phyloP scores from a whole-genome alignment of 2,888 invertebrate species.

The Thalpophila matura region DNA sequence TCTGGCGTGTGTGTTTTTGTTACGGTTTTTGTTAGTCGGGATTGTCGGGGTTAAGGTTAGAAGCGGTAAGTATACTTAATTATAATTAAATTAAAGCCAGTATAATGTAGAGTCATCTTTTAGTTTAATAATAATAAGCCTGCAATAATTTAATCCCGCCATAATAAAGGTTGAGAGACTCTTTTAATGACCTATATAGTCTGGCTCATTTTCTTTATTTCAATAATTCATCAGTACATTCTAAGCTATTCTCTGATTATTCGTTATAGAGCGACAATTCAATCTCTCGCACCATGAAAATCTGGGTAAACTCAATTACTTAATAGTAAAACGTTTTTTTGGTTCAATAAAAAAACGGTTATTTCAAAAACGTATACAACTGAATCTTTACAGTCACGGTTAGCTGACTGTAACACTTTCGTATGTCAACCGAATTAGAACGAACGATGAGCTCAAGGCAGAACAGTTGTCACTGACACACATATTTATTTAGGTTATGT shows the following conservation, averaged over 20 bases:
- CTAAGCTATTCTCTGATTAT: no score
- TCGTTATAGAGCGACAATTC: no score
- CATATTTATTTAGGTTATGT: slow-evolving; percentile 58
- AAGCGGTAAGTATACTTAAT: slow-evolving; percentile 6
- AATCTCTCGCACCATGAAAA: no score
- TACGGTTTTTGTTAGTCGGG: slow-evolving; percentile 18
- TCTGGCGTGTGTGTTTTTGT: slow-evolving; percentile 25
- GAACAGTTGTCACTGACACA: slow-evolving; percentile 55
- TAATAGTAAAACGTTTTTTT: background rate
- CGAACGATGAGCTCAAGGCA: slow-evolving; percentile 42
- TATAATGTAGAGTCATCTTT: slow-evolving; percentile 14
- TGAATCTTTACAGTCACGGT: slow-evolving; percentile 22
- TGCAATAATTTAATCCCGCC: no score
- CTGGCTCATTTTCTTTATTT: no score
- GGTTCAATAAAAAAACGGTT: background rate
- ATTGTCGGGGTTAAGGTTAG: background rate
- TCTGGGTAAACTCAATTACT: no score
- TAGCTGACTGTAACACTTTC: slow-evolving; percentile 33
- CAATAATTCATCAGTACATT: no score
- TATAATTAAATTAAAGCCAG: slow-evolving; percentile 22
- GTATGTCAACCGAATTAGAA: slow-evolving; percentile 53
- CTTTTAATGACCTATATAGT: no score
- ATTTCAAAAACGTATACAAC: background rate
- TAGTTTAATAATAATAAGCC: no score
- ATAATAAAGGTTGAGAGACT: no score